Percentiles rank a stretch among this genome's conserved stretches.
Evolutionary conservation across 2,888 invertebrate genomes (phyloP).

Genomic region (Pristionchus japonicus): DNA sequence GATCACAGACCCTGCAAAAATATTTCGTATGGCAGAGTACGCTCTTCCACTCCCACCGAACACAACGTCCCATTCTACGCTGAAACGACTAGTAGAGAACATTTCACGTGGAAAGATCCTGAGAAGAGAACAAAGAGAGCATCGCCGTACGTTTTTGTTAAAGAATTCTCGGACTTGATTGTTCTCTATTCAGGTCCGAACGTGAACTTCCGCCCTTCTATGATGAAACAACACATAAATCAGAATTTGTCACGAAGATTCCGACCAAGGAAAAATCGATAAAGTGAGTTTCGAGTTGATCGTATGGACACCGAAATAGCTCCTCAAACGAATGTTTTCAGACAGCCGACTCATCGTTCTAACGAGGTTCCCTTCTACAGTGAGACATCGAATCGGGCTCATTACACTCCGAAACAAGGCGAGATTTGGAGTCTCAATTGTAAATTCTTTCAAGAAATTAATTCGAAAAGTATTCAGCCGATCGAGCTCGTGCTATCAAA

Average conservation of each 20-base stretch:
- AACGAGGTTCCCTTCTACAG: constrained; percentile 40
- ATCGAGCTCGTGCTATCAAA: background rate
- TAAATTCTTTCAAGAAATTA: background rate
- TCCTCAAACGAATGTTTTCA: too few relatives aligned
- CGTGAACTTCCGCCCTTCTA: constrained; percentile 41
- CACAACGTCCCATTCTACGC: background rate
- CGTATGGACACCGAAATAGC: background rate
- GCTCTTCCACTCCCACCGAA: background rate
- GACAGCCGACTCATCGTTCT: background rate
- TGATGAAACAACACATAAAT: constrained; percentile 38
- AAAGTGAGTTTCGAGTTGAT: background rate
- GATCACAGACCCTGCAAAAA: too few relatives aligned
- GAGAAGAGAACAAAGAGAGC: constrained; percentile 20
- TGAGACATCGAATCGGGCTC: background rate
- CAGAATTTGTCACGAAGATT: constrained; percentile 8
- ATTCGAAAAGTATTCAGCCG: background rate
- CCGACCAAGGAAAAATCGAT: background rate
- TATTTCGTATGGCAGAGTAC: background rate
- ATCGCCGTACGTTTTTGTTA: background rate
- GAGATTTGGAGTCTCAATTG: too few relatives aligned
- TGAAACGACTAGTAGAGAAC: background rate
- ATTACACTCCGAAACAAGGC: constrained; percentile 27
- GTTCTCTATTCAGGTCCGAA: background rate
- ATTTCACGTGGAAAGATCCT: constrained; percentile 22
- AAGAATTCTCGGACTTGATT: background rate